phyloP scores from a whole-genome alignment of 2,888 invertebrate species.

The Rambutsinella grinnellia region DNA sequence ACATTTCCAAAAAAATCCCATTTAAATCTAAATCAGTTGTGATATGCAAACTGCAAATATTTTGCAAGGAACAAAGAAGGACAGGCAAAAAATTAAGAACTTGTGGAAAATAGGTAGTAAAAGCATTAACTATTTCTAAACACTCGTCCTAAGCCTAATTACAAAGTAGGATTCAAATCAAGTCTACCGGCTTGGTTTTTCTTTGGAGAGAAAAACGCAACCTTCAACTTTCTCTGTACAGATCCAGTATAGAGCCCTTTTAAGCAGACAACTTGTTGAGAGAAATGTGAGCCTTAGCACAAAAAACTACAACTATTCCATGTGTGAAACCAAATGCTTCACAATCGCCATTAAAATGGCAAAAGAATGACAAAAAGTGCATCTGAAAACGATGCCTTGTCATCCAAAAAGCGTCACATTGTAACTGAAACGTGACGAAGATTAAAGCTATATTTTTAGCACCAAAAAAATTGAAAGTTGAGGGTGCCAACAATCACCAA shows the following conservation, averaged over 20 bases:
- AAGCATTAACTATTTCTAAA: too few relatives aligned
- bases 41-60: too few relatives aligned
- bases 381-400: not conserved
- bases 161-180: slow-evolving; percentile 25
- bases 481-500: not conserved
- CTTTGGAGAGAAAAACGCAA: slow-evolving; percentile 47
- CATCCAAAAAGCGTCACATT: not conserved
- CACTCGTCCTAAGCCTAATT: not conserved
- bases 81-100: too few relatives aligned
- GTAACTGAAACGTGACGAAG: not conserved
- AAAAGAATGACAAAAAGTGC: not conserved
- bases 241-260: slow-evolving; percentile 60
- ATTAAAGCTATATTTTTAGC: slow-evolving; percentile 1
- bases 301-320: slow-evolving; percentile 7
- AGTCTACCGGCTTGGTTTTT: slow-evolving; percentile 53
- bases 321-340: not conserved
- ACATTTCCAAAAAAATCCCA: too few relatives aligned
- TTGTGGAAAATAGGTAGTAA: too few relatives aligned
- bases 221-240: slow-evolving; percentile 56
- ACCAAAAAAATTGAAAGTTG: not conserved
- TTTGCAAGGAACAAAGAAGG: too few relatives aligned
- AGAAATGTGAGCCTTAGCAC: slow-evolving; percentile 26
- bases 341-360: not conserved
- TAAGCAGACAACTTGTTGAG: slow-evolving; percentile 57
- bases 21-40: too few relatives aligned